A percentile compares a stretch with the other conserved stretches of the same genome.
These are phyloP conservation scores for Henricia sp. DNA, from an alignment of 53 echinoderm and acorn worm species.

Conservation along the genomic window DNA sequence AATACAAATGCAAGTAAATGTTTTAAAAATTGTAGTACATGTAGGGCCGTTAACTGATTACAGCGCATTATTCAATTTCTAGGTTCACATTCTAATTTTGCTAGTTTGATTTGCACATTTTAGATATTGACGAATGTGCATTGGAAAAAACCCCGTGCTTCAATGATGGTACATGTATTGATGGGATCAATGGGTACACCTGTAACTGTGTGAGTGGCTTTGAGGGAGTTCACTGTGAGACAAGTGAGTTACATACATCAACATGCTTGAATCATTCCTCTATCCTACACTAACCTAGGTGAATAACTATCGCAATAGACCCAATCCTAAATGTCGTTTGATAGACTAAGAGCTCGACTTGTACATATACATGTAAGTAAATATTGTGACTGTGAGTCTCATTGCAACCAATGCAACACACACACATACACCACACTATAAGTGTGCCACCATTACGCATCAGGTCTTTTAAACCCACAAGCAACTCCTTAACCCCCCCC, in stretches of 20 bases:
- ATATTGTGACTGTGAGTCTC: no score
- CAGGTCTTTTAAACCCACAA: no score
- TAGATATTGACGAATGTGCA: slow-evolving; percentile 54
- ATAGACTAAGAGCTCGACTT: no score
- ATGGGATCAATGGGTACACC: slow-evolving; percentile 1
- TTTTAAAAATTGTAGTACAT: no score
- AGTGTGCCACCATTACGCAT: no score
- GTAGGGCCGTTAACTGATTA: no score
- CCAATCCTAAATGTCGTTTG: no score
- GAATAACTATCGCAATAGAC: not conserved
- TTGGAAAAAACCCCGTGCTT: slow-evolving; percentile 38
- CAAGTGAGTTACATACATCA: slow-evolving; percentile 14
- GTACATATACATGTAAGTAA: no score
- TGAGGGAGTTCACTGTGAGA: slow-evolving; percentile 4
- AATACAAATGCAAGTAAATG: no score
- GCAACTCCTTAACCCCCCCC: no score
- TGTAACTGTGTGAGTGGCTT: slow-evolving; percentile 41
- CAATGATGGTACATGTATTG: slow-evolving; percentile 16
- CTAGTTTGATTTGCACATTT: not conserved
- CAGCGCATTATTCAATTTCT: not conserved
- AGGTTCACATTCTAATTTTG: not conserved
- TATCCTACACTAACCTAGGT: not conserved
- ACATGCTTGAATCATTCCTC: not conserved
- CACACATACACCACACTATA: no score
- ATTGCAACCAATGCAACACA: no score